Evolutionary conservation across 2,113 vertebrate genomes (phyloP).

Genomic region (Xiphophorus maculatus): DNA sequence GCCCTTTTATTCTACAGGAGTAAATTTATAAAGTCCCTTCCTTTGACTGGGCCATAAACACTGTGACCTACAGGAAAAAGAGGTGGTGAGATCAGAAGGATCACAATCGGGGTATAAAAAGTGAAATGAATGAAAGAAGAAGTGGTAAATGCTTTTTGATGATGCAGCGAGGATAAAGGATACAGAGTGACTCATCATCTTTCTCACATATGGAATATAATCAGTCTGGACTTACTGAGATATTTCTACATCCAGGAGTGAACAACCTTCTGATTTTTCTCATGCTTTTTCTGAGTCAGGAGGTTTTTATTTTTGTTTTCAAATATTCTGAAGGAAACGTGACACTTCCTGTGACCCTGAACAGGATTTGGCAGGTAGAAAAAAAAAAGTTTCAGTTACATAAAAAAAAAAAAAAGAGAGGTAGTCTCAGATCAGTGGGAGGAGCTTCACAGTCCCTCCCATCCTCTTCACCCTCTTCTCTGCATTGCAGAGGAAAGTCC

Average conservation of each 20-base stretch:
- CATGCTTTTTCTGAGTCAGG: not conserved
- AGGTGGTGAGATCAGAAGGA: not conserved
- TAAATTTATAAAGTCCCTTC: not conserved
- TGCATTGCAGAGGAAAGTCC: slow-evolving; percentile 81
- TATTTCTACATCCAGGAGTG: not conserved
- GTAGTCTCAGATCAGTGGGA: slow-evolving; percentile 47
- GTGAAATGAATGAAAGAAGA: not conserved
- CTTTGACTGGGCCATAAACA: not conserved
- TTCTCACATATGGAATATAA: no score
- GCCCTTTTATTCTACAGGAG: not conserved
- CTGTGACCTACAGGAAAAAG: not conserved
- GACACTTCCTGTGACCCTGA: not conserved
- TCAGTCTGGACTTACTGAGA: not conserved
- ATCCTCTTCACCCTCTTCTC: slow-evolving; percentile 57
- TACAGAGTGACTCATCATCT: not conserved
- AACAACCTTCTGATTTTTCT: not conserved
- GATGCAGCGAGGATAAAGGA: not conserved
- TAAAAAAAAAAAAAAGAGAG: slow-evolving; percentile 18
- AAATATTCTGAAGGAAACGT: not conserved
- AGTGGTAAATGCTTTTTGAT: not conserved
- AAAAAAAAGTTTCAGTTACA: slow-evolving; percentile 15
- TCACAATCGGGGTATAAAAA: not conserved
- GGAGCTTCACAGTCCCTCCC: slow-evolving; percentile 50
- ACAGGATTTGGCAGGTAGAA: slow-evolving; percentile 1
- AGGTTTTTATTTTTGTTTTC: not conserved